Evolutionary conservation across 2,888 invertebrate genomes (phyloP).

Genomic region (Limenitis camilla): DNA sequence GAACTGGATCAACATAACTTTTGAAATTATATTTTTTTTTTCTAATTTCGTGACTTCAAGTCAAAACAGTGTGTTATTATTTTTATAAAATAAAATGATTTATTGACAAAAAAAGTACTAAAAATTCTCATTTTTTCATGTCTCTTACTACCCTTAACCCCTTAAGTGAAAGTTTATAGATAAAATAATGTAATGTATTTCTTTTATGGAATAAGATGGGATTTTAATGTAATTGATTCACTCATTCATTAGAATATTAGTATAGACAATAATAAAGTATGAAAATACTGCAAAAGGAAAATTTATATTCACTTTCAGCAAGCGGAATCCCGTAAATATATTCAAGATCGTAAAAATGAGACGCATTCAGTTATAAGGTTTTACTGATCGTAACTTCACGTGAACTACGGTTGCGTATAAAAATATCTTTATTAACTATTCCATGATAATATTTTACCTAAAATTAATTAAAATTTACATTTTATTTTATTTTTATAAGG

Average conservation of each 20-base stretch:
- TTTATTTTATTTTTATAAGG: background rate
- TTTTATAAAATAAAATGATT: too few species aligned
- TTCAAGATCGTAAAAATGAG: conserved; percentile 58
- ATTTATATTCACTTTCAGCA: conserved; percentile 59
- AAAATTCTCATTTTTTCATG: too few species aligned
- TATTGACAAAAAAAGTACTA: too few species aligned
- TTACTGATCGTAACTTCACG: conserved; percentile 12
- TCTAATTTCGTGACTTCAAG: too few species aligned
- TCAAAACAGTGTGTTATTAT: too few species aligned
- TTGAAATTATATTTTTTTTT: too few species aligned
- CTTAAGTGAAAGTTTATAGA: too few species aligned
- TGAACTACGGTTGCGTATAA: conserved; percentile 7
- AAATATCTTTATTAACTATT: conserved; percentile 4
- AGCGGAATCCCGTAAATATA: conserved; percentile 64
- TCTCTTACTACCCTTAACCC: too few species aligned
- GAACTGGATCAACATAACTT: too few species aligned
- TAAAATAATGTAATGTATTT: background rate
- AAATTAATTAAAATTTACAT: background rate
- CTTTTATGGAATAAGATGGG: too few species aligned
- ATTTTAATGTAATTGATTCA: background rate
- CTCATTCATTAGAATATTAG: background rate
- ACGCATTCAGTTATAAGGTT: conserved; percentile 49
- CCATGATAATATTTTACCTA: background rate
- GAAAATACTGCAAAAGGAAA: conserved; percentile 33
- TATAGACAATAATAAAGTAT: background rate